Conservation (phyloP, 2,888 invertebrate genomes). For the Lasiommata megera region DNA sequence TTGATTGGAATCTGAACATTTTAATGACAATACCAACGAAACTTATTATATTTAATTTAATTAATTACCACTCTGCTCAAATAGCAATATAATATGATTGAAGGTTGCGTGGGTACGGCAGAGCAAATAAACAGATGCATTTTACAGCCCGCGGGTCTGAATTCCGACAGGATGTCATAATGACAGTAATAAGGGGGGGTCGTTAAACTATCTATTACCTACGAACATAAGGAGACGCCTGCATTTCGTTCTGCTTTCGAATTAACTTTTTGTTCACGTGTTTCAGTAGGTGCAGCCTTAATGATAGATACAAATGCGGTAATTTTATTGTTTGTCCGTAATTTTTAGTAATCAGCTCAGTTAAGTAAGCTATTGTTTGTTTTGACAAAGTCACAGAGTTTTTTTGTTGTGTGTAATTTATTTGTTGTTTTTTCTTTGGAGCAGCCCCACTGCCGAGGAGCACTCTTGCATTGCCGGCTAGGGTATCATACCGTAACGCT, state of each 20-base stretch:
- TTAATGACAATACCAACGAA: too few species aligned
- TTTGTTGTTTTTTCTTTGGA: too few species aligned
- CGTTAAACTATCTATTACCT: constrained; percentile 35
- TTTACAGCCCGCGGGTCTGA: constrained; percentile 10
- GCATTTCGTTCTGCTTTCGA: constrained; percentile 26
- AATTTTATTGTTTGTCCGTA: constrained; percentile 4
- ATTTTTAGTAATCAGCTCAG: constrained; percentile 1
- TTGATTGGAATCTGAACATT: too few species aligned
- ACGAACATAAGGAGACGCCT: constrained; percentile 38
- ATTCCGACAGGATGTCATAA: constrained; percentile 29
- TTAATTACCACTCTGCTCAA: not conserved
- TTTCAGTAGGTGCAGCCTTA: constrained; percentile 13
- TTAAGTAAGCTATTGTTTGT: not conserved
- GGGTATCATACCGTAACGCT: too few species aligned
- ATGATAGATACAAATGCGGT: constrained; percentile 10
- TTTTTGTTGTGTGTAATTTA: not conserved
- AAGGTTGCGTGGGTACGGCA: not conserved
- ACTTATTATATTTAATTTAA: not conserved
- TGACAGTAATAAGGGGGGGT: constrained; percentile 29
- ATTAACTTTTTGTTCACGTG: constrained; percentile 27
- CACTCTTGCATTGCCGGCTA: too few species aligned
- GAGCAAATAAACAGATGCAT: not conserved
- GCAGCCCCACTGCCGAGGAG: too few species aligned
- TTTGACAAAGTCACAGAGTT: not conserved
- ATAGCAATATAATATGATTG: not conserved